Evolutionary conservation across 1,140 invertebrate genomes (phyloP).

Genomic region (Lordiphosa collinella): DNA sequence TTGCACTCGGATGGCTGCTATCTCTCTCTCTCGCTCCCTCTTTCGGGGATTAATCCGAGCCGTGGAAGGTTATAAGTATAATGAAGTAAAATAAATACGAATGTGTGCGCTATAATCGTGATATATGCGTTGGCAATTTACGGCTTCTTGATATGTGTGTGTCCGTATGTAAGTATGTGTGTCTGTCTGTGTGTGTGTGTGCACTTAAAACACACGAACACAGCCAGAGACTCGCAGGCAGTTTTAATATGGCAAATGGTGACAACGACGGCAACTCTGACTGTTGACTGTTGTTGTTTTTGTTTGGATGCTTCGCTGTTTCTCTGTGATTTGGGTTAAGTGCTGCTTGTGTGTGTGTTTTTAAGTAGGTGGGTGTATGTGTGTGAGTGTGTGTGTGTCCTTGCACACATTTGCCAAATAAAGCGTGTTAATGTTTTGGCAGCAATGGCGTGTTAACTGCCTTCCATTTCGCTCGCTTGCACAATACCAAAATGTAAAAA

Average conservation of each 20-base stretch:
- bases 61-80: slow-evolving; percentile 29
- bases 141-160: slow-evolving; percentile 39
- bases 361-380: slow-evolving; percentile 57
- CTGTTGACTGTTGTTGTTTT: slow-evolving; percentile 41
- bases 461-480: slow-evolving; percentile 72
- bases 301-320: slow-evolving; percentile 39
- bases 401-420: slow-evolving; percentile 72
- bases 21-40: too few species aligned
- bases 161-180: slow-evolving; percentile 4
- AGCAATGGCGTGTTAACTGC: slow-evolving; percentile 69
- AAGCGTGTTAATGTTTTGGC: slow-evolving; percentile 73
- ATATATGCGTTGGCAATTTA: slow-evolving; percentile 72
- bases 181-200: slow-evolving; percentile 35
- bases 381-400: slow-evolving; percentile 37
- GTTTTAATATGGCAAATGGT: slow-evolving; percentile 60
- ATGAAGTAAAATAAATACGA: slow-evolving; percentile 72
- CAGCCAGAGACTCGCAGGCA: slow-evolving; percentile 7
- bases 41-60: not conserved
- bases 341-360: slow-evolving; percentile 67
- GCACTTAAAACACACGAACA: slow-evolving; percentile 25
- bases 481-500: slow-evolving; percentile 25
- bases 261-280: slow-evolving; percentile 37
- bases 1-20: slow-evolving; percentile 3
- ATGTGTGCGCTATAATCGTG: slow-evolving; percentile 65
- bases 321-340: slow-evolving; percentile 72